A percentile compares a stretch with the other conserved stretches of the same genome.
Evolutionary conservation across 2,888 invertebrate genomes (phyloP).

Genomic region (Crematogaster levior): DNA sequence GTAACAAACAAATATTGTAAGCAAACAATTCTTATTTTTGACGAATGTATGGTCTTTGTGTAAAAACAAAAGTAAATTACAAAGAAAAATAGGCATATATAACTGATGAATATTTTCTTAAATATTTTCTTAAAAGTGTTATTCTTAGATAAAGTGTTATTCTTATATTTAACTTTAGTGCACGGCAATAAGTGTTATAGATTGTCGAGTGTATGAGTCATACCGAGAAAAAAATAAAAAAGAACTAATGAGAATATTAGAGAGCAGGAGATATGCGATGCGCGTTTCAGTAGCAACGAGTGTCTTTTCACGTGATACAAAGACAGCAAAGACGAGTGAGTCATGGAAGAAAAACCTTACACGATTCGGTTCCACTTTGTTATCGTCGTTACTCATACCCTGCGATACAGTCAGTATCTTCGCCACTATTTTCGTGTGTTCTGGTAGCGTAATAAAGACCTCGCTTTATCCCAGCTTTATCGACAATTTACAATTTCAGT

Average conservation of each 20-base stretch:
- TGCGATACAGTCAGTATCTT: conserved; percentile 51
- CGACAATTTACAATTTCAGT: neutral
- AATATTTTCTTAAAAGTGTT: neutral
- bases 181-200: neutral
- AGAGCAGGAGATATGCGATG: neutral
- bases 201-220: neutral
- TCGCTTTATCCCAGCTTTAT: conserved; percentile 16
- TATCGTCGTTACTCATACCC: conserved; percentile 61
- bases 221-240: neutral
- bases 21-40: neutral
- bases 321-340: conserved; percentile 37
- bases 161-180: neutral
- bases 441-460: conserved; percentile 12
- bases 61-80: neutral
- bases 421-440: conserved; percentile 49
- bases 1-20: too few relatives aligned
- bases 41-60: neutral
- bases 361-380: conserved; percentile 28
- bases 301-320: neutral
- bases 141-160: neutral
- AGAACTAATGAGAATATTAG: neutral
- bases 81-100: neutral
- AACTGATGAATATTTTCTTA: too few relatives aligned
- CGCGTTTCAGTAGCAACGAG: neutral
- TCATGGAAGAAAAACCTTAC: conserved; percentile 68